phyloP scores from a whole-genome alignment of 2,113 vertebrate genomes.

The Otis tarda region DNA sequence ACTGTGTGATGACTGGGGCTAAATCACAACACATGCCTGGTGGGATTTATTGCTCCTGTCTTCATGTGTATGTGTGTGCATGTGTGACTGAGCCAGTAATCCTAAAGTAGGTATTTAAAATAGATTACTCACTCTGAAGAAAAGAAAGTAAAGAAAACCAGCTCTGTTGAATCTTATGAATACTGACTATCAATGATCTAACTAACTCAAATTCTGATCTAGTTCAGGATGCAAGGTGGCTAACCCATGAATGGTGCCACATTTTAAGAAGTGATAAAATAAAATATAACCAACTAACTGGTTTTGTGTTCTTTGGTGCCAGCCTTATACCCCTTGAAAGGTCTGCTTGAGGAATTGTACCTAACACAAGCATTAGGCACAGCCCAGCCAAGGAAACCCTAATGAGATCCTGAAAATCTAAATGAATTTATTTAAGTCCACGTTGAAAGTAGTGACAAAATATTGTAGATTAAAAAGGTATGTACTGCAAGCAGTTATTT shows the following conservation, averaged over 20 bases:
- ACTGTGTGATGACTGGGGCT: no score
- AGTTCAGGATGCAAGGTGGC: background rate
- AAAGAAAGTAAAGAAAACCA: background rate
- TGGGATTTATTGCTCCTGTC: background rate
- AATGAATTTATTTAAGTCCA: background rate
- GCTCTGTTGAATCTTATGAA: background rate
- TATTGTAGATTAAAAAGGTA: background rate
- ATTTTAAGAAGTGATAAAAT: background rate
- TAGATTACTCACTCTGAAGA: background rate
- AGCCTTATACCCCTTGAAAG: background rate
- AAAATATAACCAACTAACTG: background rate
- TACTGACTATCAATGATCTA: background rate
- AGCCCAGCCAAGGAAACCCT: background rate
- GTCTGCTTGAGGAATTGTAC: background rate
- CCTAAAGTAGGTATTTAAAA: background rate
- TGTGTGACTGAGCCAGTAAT: background rate
- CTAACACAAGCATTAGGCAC: background rate
- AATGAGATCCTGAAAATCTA: background rate
- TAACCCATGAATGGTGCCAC: background rate
- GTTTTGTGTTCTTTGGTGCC: background rate
- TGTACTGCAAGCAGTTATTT: background rate
- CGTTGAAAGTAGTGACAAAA: background rate
- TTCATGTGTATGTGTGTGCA: background rate
- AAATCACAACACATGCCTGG: background rate
- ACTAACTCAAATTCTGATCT: background rate